Percentiles rank a stretch among this genome's conserved stretches.
These are phyloP conservation scores for Cordilura impudica DNA, from an alignment of 2,888 invertebrate species.

Conservation along the genomic window DNA sequence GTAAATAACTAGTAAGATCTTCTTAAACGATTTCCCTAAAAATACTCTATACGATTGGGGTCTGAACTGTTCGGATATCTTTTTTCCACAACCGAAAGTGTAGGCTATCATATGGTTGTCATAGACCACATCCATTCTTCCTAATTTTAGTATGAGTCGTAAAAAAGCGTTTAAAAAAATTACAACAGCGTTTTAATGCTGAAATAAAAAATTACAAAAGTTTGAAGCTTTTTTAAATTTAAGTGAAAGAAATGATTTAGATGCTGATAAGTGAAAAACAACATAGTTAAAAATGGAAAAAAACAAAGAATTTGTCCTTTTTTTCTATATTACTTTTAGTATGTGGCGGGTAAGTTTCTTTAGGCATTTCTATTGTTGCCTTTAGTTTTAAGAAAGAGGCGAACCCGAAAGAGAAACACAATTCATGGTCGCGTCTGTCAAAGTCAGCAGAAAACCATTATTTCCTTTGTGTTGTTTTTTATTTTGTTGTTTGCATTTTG, in stretches of 20 bases:
- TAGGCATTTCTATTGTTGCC: slow-evolving; percentile 39
- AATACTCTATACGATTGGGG: too few relatives aligned
- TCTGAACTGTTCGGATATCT: too few relatives aligned
- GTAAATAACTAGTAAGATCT: too few relatives aligned
- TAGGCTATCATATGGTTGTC: too few relatives aligned
- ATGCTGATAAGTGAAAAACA: slow-evolving; percentile 52
- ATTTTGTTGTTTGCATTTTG: slow-evolving; percentile 42
- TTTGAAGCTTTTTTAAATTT: slow-evolving; percentile 30
- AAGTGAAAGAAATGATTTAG: slow-evolving; percentile 48
- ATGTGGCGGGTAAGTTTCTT: slow-evolving; percentile 17
- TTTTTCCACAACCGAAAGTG: too few relatives aligned
- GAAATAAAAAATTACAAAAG: slow-evolving; percentile 52
- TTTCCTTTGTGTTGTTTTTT: slow-evolving; percentile 10
- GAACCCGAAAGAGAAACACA: slow-evolving; percentile 31
- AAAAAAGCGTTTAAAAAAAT: neutral
- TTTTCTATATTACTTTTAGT: slow-evolving; percentile 2
- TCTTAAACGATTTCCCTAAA: too few relatives aligned
- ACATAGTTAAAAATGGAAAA: slow-evolving; percentile 4
- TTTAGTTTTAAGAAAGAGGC: neutral
- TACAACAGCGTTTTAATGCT: slow-evolving; percentile 42
- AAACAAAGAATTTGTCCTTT: slow-evolving; percentile 1
- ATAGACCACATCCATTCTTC: too few relatives aligned
- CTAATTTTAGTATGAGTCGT: neutral
- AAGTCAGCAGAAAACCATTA: slow-evolving; percentile 55
- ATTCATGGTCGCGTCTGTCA: slow-evolving; percentile 62